Evolutionary conservation across 2,888 invertebrate species (phyloP).

Genomic region (Drosophila birchii): DNA sequence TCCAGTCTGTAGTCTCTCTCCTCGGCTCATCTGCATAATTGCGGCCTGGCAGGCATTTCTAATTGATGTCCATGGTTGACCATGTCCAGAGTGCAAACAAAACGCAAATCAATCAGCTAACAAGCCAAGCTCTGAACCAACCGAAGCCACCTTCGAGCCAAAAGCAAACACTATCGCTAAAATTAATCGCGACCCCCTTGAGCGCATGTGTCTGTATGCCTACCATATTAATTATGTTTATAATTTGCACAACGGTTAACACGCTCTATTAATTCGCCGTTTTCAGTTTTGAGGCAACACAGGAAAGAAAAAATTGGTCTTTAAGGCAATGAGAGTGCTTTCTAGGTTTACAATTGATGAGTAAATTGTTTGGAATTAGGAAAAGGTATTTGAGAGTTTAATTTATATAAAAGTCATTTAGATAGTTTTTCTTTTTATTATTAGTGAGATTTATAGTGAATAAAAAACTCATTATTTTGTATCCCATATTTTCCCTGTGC

Average conservation of each 20-base stretch:
- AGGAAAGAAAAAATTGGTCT: slow-evolving; percentile 4
- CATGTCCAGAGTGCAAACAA: slow-evolving; percentile 74
- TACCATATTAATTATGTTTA: slow-evolving; percentile 80
- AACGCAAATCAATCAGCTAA: slow-evolving; percentile 78
- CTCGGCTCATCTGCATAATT: slow-evolving; percentile 72
- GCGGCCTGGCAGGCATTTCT: slow-evolving; percentile 75
- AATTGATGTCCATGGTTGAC: slow-evolving; percentile 74
- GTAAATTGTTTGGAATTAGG: no score
- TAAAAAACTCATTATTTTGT: no score
- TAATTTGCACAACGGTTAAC: slow-evolving; percentile 82
- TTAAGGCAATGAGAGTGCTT: neutral
- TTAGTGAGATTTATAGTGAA: neutral
- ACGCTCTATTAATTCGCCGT: slow-evolving; percentile 80
- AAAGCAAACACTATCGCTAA: slow-evolving; percentile 75
- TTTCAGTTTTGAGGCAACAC: slow-evolving; percentile 41
- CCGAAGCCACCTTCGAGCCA: slow-evolving; percentile 64
- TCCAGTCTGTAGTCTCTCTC: neutral
- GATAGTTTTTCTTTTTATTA: neutral
- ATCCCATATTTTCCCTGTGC: neutral
- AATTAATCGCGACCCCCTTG: slow-evolving; percentile 62
- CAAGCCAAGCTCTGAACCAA: slow-evolving; percentile 46
- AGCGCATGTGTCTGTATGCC: slow-evolving; percentile 30
- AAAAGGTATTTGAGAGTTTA: neutral
- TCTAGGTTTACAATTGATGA: no score
- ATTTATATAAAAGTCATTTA: neutral